Percentiles rank a stretch among this genome's conserved stretches.
These are phyloP conservation scores for Lytechinus variegatus DNA, from an alignment of 35 echinoderm and acorn worm species.

Conservation along the genomic window DNA sequence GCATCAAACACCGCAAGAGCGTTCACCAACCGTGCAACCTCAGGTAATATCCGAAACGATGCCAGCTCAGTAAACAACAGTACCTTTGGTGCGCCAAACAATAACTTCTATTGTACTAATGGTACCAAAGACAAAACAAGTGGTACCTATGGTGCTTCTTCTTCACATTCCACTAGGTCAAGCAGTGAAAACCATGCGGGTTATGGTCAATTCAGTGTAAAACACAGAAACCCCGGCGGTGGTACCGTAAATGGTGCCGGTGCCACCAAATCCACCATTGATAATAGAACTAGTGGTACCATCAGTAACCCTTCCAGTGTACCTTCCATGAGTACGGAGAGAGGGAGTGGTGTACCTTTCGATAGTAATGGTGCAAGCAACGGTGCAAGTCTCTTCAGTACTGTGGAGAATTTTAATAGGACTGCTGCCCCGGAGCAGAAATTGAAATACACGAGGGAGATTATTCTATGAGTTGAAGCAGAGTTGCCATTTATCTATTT, in stretches of 20 bases:
- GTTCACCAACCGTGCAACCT: not conserved
- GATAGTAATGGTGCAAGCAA: not conserved
- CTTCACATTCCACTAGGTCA: not conserved
- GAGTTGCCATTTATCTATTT: not conserved
- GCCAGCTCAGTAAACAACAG: not conserved
- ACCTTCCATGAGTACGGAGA: not conserved
- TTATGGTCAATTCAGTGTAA: not conserved
- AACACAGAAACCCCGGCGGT: not conserved
- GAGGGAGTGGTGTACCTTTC: not conserved
- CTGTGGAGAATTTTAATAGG: constrained; percentile 12
- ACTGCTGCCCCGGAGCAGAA: constrained; percentile 5
- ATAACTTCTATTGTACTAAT: not conserved
- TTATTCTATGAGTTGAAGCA: not conserved
- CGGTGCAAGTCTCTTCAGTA: not conserved
- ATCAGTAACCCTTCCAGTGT: not conserved
- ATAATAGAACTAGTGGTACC: not conserved
- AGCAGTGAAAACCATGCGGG: not conserved
- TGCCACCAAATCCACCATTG: not conserved
- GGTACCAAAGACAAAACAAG: not conserved
- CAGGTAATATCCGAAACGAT: not conserved
- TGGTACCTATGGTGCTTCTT: not conserved
- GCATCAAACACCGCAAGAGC: not conserved
- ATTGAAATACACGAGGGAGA: constrained; percentile 21
- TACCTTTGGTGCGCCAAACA: not conserved
- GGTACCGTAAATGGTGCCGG: too few species aligned